A percentile compares a stretch with the other conserved stretches of the same genome.
phyloP scores from a whole-genome alignment of 2,113 vertebrate genomes.

The Calyptomena viridis region DNA sequence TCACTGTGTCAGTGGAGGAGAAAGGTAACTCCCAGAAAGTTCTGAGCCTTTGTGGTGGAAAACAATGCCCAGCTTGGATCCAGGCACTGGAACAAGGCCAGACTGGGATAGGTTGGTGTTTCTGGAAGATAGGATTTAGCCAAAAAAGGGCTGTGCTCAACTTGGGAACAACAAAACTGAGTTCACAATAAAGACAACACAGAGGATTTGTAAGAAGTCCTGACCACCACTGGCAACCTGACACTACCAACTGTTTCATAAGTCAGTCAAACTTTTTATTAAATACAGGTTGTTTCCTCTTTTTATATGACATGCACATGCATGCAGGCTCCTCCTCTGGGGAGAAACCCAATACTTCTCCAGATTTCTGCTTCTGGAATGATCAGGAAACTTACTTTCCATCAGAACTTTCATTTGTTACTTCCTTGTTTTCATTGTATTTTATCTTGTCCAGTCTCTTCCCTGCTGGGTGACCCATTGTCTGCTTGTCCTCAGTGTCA shows the following conservation, averaged over 20 bases:
- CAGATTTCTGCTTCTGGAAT: background rate
- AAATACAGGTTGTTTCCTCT: background rate
- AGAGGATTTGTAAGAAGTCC: background rate
- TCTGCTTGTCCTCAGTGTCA: background rate
- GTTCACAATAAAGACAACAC: rapidly evolving
- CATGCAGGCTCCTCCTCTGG: background rate
- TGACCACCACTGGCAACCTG: background rate
- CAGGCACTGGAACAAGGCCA: background rate
- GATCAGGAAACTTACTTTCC: background rate
- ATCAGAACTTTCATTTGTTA: background rate
- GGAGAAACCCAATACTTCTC: background rate
- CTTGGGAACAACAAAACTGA: background rate
- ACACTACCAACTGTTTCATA: rapidly evolving
- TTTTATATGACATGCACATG: rapidly evolving
- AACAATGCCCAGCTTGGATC: background rate
- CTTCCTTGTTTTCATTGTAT: background rate
- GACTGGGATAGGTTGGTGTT: background rate
- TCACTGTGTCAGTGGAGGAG: background rate
- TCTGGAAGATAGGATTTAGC: rapidly evolving
- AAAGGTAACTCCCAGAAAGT: background rate
- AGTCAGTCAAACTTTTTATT: background rate
- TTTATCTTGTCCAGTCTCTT: background rate
- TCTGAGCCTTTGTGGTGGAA: background rate
- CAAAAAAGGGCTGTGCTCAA: background rate
- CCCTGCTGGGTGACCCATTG: background rate